Evolutionary conservation across 2,888 invertebrate genomes (phyloP), one percentile per base, ranked within the genome.

Genomic region (Tupiocoris notatus): DNA sequence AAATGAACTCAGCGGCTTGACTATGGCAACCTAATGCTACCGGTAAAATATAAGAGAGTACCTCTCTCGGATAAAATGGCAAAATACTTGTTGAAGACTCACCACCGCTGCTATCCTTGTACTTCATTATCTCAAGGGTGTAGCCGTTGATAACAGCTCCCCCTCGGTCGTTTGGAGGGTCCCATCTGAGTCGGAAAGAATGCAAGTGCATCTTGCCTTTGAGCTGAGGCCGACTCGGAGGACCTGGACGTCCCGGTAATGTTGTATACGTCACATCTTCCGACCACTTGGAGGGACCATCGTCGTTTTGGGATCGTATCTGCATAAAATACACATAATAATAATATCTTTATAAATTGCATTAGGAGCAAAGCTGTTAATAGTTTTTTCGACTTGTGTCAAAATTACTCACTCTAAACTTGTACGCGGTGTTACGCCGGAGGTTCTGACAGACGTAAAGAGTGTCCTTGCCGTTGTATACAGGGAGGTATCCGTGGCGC

Each of bases 151-250:
- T 87, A 67, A 89, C 87, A 20, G 91, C 89, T 61, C 94, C 94
- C 59, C 93, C 94, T 80, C 88, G 88, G 81, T 93, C 92, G 17
- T 84, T 82, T 0, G 94, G 93, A 62, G 92, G 88, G 78, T 93
- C 92, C 95, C 95, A 96, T 81, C 90, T 89, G 79, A 94, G 87
- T 80, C 90, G 90, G 83, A 95, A 93, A 79, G 89, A 88, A 80
- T 91, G 90, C 75, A 94, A 89, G 84, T 93, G 92, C 61, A 93
- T 89, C 83, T 92, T 90, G 68, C 95, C 95, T 83, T 94, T 94
- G 18, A 92, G 88, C 79, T 87, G 84, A 1, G 93, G 94, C 80
- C 92, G 90, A 7, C 90, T 88, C 22, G 95, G 95, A 71, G 91
- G 87, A 0, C 88, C 88, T 1, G 95, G 96, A 77, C 89, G 86